Evolutionary conservation across 2,888 invertebrate genomes (phyloP).

Genomic region (Alcis repandata): DNA sequence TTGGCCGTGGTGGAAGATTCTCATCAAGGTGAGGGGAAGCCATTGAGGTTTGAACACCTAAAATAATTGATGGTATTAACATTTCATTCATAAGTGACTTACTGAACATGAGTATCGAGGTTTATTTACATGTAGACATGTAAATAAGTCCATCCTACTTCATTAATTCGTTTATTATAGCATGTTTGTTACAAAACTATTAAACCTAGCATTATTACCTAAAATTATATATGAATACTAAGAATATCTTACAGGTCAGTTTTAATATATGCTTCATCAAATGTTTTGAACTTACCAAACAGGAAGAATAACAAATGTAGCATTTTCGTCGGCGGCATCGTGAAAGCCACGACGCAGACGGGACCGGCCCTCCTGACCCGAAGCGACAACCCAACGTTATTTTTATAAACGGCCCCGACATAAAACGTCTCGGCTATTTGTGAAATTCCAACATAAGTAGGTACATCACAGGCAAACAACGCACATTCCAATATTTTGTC

Average conservation of each 20-base stretch:
- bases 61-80: conserved; percentile 22
- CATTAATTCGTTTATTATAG: too few relatives aligned
- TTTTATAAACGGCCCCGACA: conserved; percentile 83
- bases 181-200: too few relatives aligned
- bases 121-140: too few relatives aligned
- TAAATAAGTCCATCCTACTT: too few relatives aligned
- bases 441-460: conserved; percentile 77
- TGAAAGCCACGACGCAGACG: conserved; percentile 65
- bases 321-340: conserved; percentile 62
- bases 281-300: conserved; percentile 64
- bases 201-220: background rate
- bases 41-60: conserved; percentile 58
- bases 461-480: conserved; percentile 79
- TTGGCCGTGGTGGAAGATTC: conserved; percentile 76
- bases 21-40: conserved; percentile 73
- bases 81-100: conserved; percentile 5
- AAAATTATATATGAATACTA: background rate
- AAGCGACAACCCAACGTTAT: conserved; percentile 80
- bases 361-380: conserved; percentile 68
- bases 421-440: conserved; percentile 82
- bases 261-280: conserved; percentile 33
- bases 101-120: too few relatives aligned
- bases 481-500: conserved; percentile 63
- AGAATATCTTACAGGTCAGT: background rate
- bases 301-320: conserved; percentile 60